Conservation (phyloP, 1,140 invertebrate species). For the Archivesica marissinica region DNA sequence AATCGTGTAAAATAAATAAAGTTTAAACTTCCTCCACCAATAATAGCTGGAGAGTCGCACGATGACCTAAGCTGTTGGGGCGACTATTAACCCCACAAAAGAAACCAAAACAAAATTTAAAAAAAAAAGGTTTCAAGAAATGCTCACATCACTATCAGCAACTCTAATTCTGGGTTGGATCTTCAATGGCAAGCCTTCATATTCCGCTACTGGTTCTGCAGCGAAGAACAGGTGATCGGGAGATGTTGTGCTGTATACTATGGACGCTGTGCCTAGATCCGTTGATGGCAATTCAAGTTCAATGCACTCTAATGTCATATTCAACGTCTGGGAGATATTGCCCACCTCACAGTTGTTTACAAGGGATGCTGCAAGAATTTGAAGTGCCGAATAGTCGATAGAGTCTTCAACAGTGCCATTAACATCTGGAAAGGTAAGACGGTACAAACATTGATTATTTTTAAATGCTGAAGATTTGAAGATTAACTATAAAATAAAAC, state of each 20-base stretch:
- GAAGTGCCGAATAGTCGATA: slow-evolving; percentile 1
- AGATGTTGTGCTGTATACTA: slow-evolving; percentile 31
- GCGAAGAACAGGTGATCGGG: slow-evolving; percentile 45
- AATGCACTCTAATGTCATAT: slow-evolving; percentile 31
- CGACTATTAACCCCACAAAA: too few relatives aligned
- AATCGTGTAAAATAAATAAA: too few relatives aligned
- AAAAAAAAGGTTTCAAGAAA: too few relatives aligned
- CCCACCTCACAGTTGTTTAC: slow-evolving; percentile 57
- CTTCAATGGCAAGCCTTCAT: slow-evolving; percentile 32
- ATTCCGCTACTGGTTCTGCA: slow-evolving; percentile 8
- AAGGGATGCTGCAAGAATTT: not conserved
- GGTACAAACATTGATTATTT: too few relatives aligned
- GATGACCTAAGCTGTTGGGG: too few relatives aligned
- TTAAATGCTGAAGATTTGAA: too few relatives aligned
- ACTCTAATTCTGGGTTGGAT: slow-evolving; percentile 39
- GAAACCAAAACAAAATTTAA: too few relatives aligned
- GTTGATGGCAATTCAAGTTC: slow-evolving; percentile 1
- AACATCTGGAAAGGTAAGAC: slow-evolving; percentile 16
- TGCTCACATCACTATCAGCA: slow-evolving; percentile 41
- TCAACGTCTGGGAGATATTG: slow-evolving; percentile 12
- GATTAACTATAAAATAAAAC: too few relatives aligned
- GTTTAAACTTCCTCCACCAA: too few relatives aligned
- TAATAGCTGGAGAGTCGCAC: too few relatives aligned
- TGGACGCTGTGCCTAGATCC: not conserved
- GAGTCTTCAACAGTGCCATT: slow-evolving; percentile 9